Base-by-base conservation (phyloP, 2,797 vertebrate species). In the Paedocypris micromegethes region DNA sequence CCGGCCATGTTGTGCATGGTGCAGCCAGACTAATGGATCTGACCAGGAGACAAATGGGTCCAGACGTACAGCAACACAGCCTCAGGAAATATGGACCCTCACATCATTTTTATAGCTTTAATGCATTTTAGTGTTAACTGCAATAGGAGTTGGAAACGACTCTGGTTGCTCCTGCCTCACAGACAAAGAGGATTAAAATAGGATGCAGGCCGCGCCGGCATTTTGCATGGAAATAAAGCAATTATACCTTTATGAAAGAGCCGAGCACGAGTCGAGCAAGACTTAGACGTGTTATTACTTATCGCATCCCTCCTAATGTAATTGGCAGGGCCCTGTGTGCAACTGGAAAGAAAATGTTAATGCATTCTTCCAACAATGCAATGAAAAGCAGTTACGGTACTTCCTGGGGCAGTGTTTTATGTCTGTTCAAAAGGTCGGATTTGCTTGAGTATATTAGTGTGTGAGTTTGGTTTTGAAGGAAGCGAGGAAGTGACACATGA, bases 21-120 rank as follows among this genome's bases (percentile, higher is more conserved):
- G 66, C 77, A 85, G 78, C 74, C 73, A 85, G 84, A 89, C 86
- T 87, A 88, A 90, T 86, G 83, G 83, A 83, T 81, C 83, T 87
- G 87, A 88, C 86, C 85, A 84, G 81, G 84, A 88, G 86, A 90
- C 83, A 88, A 89, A 89, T 88, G 84, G 81, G 82, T 78, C 77
- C 78, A 84, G 84, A 86, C 82, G 44, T 73, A 75, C 77, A 81
- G 79, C 82, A 83, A 85, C 75, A 84, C 78, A 79, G 86, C 84
- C 81, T 72, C 75, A 80, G 85, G 86, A 88, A 85, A 86, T 84
- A 85, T 85, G 76, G 82, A 63, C 72, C 73, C 80, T 80, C 70
- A 39, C 76, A 85, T 85, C 83, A 85, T 83, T 87, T 88, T 89
- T 87, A 89, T 86, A 86, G 80, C 85, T 87, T 83, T 87, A 85